Evolutionary conservation across 2,888 invertebrate species (phyloP).

Genomic region (Drosophila suboccidentalis): DNA sequence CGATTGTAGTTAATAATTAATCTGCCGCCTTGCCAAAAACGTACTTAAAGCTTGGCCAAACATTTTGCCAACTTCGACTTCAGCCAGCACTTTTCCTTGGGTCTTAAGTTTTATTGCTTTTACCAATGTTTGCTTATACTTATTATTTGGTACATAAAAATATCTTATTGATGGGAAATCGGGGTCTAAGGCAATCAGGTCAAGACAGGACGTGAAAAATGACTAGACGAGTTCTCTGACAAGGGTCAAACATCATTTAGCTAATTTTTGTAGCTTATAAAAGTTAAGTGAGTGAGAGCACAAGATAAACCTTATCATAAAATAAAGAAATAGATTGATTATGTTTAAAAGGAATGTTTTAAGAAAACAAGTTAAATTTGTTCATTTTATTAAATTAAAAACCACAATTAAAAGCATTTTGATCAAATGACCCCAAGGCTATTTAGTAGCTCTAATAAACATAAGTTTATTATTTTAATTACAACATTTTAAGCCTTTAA

Average conservation of each 20-base stretch:
- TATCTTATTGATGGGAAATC: slow-evolving; percentile 29
- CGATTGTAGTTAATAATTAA: slow-evolving; percentile 61
- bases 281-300: slow-evolving; percentile 1
- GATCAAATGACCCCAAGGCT: not conserved
- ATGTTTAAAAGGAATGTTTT: no score
- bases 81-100: not conserved
- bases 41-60: slow-evolving; percentile 35
- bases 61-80: not conserved
- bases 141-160: slow-evolving; percentile 49
- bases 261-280: slow-evolving; percentile 43
- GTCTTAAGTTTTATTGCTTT: slow-evolving; percentile 30
- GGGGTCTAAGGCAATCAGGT: not conserved
- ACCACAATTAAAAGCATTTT: not conserved
- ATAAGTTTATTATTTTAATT: not conserved
- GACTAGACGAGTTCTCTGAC: slow-evolving; percentile 27
- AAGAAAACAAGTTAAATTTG: not conserved
- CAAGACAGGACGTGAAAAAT: slow-evolving; percentile 30
- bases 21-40: slow-evolving; percentile 41
- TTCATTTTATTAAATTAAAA: not conserved
- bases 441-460: slow-evolving; percentile 1
- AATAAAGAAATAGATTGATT: not conserved
- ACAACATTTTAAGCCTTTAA: not conserved
- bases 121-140: slow-evolving; percentile 38
- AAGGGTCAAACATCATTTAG: slow-evolving; percentile 43
- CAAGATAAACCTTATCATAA: not conserved